Evolutionary conservation across 2,888 invertebrate species (phyloP).

Genomic region (Rotaria macrura): DNA sequence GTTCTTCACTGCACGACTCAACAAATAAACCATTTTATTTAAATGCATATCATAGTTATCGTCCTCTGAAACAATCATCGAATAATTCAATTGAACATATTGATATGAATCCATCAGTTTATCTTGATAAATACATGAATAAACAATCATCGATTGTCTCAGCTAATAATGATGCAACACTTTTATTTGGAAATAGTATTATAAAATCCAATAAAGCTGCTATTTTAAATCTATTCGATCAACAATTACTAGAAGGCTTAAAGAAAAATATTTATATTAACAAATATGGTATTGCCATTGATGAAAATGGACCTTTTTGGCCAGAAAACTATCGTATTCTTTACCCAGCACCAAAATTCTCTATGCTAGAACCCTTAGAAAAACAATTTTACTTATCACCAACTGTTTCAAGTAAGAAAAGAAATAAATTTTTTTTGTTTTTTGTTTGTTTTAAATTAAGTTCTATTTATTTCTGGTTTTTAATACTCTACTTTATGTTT

Average conservation of each 20-base stretch:
- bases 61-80: not conserved
- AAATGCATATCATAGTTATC: not conserved
- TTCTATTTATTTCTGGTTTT: no score
- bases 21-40: not conserved
- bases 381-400: not conserved
- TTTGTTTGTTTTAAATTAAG: no score
- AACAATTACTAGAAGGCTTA: not conserved
- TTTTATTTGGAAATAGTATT: not conserved
- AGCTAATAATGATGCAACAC: not conserved
- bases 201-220: not conserved
- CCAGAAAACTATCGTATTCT: slow-evolving; percentile 44
- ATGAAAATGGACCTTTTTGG: slow-evolving; percentile 44
- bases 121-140: not conserved
- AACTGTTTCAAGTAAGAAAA: not conserved
- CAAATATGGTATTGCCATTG: not conserved
- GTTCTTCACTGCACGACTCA: not conserved
- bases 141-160: not conserved
- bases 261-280: slow-evolving; percentile 40
- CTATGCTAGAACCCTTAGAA: not conserved
- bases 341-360: slow-evolving; percentile 40
- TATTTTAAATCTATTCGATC: not conserved
- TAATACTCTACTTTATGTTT: no score
- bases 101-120: not conserved
- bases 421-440: no score
- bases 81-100: not conserved